These are phyloP conservation scores for Rhinogobio ventralis DNA, from an alignment of 2,797 vertebrate species.

Conservation along the genomic window DNA sequence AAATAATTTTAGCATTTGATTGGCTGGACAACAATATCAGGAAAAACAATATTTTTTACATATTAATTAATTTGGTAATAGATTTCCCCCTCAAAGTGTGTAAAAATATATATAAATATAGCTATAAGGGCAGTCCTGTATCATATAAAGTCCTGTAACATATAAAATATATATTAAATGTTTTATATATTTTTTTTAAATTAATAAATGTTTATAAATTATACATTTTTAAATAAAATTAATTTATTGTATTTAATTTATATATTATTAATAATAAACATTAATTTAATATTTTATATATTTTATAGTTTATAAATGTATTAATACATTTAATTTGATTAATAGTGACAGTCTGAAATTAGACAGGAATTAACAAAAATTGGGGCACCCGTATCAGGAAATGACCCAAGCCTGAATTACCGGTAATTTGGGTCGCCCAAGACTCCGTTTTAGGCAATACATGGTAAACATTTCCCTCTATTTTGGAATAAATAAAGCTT, in stretches of 20 bases:
- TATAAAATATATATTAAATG: no score
- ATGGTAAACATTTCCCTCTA: not conserved
- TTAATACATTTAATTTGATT: not conserved
- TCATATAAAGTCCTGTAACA: no score
- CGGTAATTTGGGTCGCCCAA: no score
- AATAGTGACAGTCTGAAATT: not conserved
- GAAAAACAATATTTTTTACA: no score
- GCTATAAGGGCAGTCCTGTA: no score
- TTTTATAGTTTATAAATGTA: not conserved
- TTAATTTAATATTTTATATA: not conserved
- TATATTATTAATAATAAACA: not conserved
- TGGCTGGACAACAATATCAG: no score
- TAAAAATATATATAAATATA: not conserved
- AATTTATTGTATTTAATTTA: not conserved
- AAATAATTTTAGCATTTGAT: no score
- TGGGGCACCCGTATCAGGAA: not conserved
- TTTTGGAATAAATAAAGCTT: not conserved
- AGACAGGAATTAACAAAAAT: not conserved
- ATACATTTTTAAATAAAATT: not conserved
- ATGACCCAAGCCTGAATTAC: not conserved
- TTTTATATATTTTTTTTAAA: no score
- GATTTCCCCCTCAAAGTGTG: no score
- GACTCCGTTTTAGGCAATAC: not conserved
- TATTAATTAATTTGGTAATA: no score
- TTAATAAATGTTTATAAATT: no score